Evolutionary conservation across 2,888 invertebrate species (phyloP), one percentile per base, ranked within the genome.

Genomic region (Papilio protenor): DNA sequence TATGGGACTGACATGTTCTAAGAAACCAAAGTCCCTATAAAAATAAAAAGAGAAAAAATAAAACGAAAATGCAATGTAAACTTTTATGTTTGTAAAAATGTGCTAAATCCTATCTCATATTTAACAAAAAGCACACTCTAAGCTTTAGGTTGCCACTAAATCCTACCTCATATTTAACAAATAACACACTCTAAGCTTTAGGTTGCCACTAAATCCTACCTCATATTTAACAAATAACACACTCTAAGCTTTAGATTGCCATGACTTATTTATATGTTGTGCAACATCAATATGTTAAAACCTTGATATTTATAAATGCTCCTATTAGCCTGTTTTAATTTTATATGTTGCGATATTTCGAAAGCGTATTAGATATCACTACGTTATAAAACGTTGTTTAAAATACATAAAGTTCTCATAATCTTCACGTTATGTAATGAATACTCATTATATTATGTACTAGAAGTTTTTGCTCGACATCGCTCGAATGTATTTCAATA

Each of bases 271-370:
- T 71, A 27, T 45, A 49, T 23, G 27, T 71, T 49, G 18, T 2
- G 27, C 49, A 71, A 71, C 16, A 55, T 55, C 33, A 33, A 75
- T 49, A 64, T 75, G 18, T 75, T 64, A 64, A 74, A 75, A 66
- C 59, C 64, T 75, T 75, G 59, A 75, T 64, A 75, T 75, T 75
- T 75, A 57, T 6, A 73, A 40, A 18, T 40, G 33, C 73, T 33
- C 33, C 33, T 73, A 57, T 27, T 57, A 55, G 21, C 18, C 52
- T 27, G 21, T 27, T 71, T 71, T 47, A 18, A 55, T 55, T 72
- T 52, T 55, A 45, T 55, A 72, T 55, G 8, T 33, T 23, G 11
- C 21, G n/a, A 21, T 57, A 57, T 23, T 59, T 23, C 45, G 1
- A 69, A 69, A 16, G 14, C 70, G 47, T 47, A 45, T 1, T 52